These are phyloP conservation scores for Xanthostigma xanthostigma DNA, from an alignment of 2,888 invertebrate genomes.

Conservation along the genomic window DNA sequence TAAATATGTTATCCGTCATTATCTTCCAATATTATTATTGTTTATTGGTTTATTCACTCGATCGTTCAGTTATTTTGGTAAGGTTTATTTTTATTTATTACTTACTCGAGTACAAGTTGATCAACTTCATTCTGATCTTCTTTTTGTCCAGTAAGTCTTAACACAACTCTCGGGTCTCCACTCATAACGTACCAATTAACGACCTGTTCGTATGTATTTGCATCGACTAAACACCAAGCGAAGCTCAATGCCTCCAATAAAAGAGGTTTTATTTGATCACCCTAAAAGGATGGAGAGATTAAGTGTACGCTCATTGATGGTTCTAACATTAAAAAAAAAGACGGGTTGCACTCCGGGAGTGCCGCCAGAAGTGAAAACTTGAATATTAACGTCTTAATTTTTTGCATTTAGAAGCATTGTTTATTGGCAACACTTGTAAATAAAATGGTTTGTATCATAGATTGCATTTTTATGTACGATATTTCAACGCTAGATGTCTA, in stretches of 20 bases:
- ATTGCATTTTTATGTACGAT: too few species aligned
- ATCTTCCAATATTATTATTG: too few species aligned
- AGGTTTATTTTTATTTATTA: slow-evolving; percentile 9
- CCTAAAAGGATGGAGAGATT: neutral
- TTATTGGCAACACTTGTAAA: too few species aligned
- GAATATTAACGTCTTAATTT: too few species aligned
- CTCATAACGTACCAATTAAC: slow-evolving; percentile 62
- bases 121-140: slow-evolving; percentile 36
- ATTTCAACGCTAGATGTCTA: too few species aligned
- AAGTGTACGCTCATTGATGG: neutral
- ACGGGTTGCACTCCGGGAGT: too few species aligned
- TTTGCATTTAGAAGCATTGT: too few species aligned
- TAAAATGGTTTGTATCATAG: too few species aligned
- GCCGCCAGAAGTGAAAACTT: too few species aligned
- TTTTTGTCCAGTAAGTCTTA: slow-evolving; percentile 23
- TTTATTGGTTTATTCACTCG: slow-evolving; percentile 4
- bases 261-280: slow-evolving; percentile 24
- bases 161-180: slow-evolving; percentile 51
- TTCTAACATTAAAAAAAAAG: neutral
- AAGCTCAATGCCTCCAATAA: slow-evolving; percentile 44
- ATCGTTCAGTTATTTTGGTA: too few species aligned
- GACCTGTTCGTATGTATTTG: slow-evolving; percentile 43
- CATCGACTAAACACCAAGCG: slow-evolving; percentile 49
- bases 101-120: slow-evolving; percentile 41
- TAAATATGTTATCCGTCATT: too few species aligned